phyloP scores from a whole-genome alignment of 2,113 vertebrate species.

The Australoheros scitulus region DNA sequence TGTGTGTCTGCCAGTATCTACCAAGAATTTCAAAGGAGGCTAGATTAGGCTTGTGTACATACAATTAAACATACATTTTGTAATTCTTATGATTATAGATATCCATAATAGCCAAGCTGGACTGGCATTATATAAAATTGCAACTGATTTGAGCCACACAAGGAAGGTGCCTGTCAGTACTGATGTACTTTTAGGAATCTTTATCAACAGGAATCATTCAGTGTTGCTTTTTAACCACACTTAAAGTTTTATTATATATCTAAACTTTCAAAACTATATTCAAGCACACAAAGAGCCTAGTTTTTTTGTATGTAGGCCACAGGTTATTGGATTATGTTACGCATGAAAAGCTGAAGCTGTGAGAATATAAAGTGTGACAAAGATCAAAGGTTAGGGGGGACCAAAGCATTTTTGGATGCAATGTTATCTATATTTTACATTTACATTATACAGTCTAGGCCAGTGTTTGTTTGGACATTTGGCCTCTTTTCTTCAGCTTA shows the following conservation, averaged over 20 bases:
- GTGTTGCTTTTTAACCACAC: neutral
- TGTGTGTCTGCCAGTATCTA: neutral
- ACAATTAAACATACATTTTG: neutral
- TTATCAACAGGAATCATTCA: neutral
- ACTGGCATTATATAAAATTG: conserved; percentile 3
- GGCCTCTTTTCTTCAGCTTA: neutral
- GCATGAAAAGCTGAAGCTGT: neutral
- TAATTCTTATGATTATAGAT: neutral
- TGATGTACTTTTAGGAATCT: neutral
- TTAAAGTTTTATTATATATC: neutral
- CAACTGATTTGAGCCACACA: neutral
- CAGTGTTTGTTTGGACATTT: neutral
- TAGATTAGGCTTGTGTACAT: neutral
- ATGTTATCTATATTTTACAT: neutral
- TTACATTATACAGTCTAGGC: neutral
- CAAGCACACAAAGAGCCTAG: neutral
- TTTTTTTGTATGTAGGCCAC: neutral
- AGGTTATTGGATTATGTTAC: neutral
- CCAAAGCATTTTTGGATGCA: neutral
- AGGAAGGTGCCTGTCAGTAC: neutral
- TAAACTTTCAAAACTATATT: neutral
- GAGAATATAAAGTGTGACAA: neutral
- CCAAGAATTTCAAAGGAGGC: neutral
- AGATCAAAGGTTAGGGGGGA: neutral
- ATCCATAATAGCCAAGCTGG: conserved; percentile 24